Conservation (phyloP, 53 echinoderm and acorn worm species). For the Apostichopus leukothele region DNA sequence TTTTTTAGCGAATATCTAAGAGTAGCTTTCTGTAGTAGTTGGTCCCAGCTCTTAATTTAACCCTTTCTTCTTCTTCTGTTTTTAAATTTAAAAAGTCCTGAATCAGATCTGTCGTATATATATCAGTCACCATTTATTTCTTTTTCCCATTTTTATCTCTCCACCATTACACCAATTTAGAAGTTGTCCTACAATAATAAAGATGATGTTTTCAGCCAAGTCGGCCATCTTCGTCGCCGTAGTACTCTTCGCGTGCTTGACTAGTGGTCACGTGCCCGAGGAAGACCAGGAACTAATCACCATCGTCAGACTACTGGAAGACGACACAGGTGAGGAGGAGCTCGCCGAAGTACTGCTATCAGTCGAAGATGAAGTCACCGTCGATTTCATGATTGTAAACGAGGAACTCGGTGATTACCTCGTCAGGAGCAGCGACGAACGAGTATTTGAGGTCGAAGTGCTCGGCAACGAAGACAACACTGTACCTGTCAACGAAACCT, state of each 20-base stretch:
- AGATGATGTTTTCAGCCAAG: background rate
- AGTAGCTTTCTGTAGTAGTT: too few species aligned
- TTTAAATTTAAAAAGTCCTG: too few species aligned
- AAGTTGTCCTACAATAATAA: too few species aligned
- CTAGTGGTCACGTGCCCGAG: slow-evolving; percentile 1
- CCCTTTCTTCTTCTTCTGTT: too few species aligned
- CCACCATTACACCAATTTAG: too few species aligned
- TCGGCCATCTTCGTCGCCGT: background rate
- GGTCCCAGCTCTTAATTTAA: too few species aligned
- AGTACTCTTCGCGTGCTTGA: background rate
- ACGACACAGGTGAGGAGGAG: background rate
- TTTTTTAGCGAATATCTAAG: too few species aligned
- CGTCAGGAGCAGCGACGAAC: slow-evolving; percentile 27
- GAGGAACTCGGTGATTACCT: slow-evolving; percentile 19
- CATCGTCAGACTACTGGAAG: background rate
- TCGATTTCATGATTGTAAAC: slow-evolving; percentile 53
- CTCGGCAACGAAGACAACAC: slow-evolving; percentile 42
- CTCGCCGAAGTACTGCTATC: slow-evolving; percentile 36
- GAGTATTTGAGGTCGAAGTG: slow-evolving; percentile 47
- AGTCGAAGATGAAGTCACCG: slow-evolving; percentile 52
- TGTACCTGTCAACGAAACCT: slow-evolving; percentile 28
- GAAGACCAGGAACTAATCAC: background rate
- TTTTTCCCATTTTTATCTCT: too few species aligned
- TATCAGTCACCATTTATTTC: too few species aligned
- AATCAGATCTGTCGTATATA: too few species aligned